A percentile compares a stretch with the other conserved stretches of the same genome.
Evolutionary conservation across 2,113 vertebrate species (phyloP).

Genomic region (Pangasianodon gigas): DNA sequence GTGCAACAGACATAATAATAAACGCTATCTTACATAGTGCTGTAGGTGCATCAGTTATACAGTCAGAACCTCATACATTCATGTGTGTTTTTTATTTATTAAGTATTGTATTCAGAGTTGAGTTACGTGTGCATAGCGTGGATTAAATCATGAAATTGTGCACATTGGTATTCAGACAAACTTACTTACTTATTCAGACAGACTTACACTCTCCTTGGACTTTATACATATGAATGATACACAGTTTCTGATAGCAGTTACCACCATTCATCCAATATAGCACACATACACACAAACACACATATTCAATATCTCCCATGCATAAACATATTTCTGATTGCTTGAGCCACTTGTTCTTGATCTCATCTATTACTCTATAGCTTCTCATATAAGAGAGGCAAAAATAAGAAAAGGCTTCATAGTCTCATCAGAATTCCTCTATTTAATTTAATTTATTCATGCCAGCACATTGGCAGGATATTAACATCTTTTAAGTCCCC

Average conservation of each 20-base stretch:
- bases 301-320: neutral
- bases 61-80: neutral
- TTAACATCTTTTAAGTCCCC: conserved; percentile 77
- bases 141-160: neutral
- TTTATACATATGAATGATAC: neutral
- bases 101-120: neutral
- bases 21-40: neutral
- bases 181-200: neutral
- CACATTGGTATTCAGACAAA: neutral
- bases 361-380: neutral
- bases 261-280: neutral
- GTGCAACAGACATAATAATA: neutral
- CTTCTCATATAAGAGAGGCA: neutral
- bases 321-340: neutral
- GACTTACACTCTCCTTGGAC: neutral
- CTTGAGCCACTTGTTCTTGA: neutral
- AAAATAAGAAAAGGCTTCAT: neutral
- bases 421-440: conserved; percentile 35
- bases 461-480: conserved; percentile 68
- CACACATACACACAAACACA: neutral
- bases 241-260: neutral
- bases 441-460: conserved; percentile 72
- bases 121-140: neutral
- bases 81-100: neutral
- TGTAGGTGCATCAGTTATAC: neutral